Evolutionary conservation across 2,113 vertebrate genomes (phyloP).

Genomic region (Hiodon tergisus): DNA sequence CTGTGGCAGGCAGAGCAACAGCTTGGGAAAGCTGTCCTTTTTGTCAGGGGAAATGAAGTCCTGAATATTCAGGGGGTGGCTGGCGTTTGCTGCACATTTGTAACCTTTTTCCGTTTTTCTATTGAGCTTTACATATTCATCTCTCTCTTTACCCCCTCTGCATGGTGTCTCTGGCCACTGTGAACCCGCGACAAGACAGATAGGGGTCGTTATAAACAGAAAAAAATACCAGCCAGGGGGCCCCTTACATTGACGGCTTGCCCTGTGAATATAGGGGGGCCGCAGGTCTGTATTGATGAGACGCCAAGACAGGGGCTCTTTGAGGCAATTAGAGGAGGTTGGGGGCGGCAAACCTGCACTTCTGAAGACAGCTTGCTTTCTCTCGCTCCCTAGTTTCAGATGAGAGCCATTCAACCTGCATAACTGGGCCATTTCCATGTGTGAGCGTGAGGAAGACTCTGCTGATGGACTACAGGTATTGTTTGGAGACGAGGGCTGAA

Average conservation of each 20-base stretch:
- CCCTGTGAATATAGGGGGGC: not conserved
- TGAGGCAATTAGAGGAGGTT: not conserved
- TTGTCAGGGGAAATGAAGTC: not conserved
- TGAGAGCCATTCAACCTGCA: constrained; percentile 38
- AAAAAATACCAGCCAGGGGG: not conserved
- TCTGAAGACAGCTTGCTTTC: constrained; percentile 36
- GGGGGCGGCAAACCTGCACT: constrained; percentile 39
- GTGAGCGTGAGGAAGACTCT: constrained; percentile 42
- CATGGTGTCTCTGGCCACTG: not conserved
- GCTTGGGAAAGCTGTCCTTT: not conserved
- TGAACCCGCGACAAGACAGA: constrained; percentile 4
- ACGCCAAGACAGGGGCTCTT: not conserved
- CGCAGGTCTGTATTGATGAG: not conserved
- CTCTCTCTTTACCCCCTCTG: not conserved
- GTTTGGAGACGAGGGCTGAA: constrained; percentile 53
- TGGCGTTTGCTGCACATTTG: not conserved
- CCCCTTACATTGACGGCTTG: not conserved
- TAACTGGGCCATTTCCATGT: constrained; percentile 52
- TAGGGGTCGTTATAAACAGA: constrained; percentile 7
- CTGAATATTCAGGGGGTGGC: not conserved
- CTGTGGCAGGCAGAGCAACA: not conserved
- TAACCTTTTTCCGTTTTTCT: not conserved
- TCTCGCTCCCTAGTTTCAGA: constrained; percentile 42
- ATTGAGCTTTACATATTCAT: constrained; percentile 14
- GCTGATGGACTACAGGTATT: constrained; percentile 42